Percentiles rank a stretch among this genome's conserved stretches.
These are phyloP conservation scores for Penaeus japonicus DNA, from an alignment of 1,140 invertebrate genomes.

Conservation along the genomic window DNA sequence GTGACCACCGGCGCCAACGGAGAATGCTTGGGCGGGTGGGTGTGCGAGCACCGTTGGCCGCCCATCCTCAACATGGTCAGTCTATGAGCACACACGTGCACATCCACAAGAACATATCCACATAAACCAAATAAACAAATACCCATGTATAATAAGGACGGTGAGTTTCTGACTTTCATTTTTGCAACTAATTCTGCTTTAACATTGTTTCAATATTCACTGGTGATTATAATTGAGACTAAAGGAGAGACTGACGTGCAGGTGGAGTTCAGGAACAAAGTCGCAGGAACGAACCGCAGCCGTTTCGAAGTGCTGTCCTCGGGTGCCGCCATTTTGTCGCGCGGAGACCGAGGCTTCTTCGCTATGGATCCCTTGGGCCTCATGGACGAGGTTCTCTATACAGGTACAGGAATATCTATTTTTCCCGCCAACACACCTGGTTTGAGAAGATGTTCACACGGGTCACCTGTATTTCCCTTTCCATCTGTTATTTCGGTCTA, in stretches of 20 bases:
- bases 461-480: no score
- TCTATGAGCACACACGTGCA: no score
- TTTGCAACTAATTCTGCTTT: neutral
- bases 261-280: neutral
- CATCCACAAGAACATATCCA: no score
- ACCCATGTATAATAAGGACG: no score
- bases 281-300: neutral
- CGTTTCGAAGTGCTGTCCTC: neutral
- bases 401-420: neutral
- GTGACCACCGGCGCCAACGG: neutral
- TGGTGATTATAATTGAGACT: no score
- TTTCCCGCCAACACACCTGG: no score
- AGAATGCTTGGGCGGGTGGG: neutral
- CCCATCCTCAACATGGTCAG: conserved; percentile 17
- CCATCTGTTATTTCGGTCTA: no score
- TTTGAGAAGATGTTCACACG: no score
- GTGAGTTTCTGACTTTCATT: neutral
- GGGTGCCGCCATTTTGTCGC: neutral
- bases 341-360: neutral
- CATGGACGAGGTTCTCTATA: neutral
- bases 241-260: neutral
- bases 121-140: no score
- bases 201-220: neutral
- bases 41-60: conserved; percentile 20
- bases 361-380: neutral